Percentiles rank a stretch among this genome's conserved stretches.
Conservation (phyloP, 1,140 invertebrate genomes). For the Ridgeia piscesae region DNA sequence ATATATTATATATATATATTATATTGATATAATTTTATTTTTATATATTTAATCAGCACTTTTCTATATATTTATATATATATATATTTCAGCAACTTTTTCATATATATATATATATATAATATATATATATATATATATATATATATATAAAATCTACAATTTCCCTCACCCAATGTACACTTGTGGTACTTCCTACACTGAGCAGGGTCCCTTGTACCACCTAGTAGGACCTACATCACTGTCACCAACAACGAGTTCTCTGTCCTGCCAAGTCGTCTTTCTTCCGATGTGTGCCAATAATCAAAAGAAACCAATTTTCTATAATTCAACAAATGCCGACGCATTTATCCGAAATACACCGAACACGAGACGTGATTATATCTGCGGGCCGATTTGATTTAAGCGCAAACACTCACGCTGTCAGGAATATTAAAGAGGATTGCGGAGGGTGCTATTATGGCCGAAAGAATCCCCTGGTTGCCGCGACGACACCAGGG, state of each 20-base stretch:
- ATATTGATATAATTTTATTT: too few relatives aligned
- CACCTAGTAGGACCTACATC: too few relatives aligned
- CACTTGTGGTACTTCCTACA: too few relatives aligned
- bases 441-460: background rate
- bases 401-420: background rate
- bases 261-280: background rate
- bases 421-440: constrained; percentile 5
- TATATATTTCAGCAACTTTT: too few relatives aligned
- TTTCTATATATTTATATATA: too few relatives aligned
- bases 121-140: too few relatives aligned
- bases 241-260: background rate
- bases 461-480: background rate
- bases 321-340: background rate
- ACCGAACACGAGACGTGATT: background rate
- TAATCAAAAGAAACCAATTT: constrained; percentile 2
- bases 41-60: too few relatives aligned
- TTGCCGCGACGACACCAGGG: background rate
- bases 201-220: too few relatives aligned
- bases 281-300: background rate
- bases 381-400: background rate
- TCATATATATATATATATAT: too few relatives aligned
- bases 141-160: too few relatives aligned
- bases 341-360: background rate
- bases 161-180: too few relatives aligned
- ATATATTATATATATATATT: too few relatives aligned